Percentiles rank a stretch among this genome's conserved stretches.
phyloP scores from a whole-genome alignment of 92 coral and sea anemone species.

The Blastomussa wellsi region DNA sequence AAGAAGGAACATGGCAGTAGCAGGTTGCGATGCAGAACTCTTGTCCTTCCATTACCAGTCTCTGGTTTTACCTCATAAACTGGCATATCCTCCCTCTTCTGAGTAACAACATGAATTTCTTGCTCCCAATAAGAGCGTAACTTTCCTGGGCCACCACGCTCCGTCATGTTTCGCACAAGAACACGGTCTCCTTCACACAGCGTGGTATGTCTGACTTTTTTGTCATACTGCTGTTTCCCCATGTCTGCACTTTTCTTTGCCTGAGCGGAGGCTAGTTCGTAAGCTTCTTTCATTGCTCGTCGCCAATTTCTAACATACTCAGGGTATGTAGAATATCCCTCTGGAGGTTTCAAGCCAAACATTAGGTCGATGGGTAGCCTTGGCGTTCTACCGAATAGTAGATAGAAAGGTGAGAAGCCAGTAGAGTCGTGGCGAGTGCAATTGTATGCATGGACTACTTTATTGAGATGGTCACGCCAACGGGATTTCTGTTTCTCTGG shows the following conservation, averaged over 20 bases:
- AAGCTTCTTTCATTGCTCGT: constrained; percentile 69
- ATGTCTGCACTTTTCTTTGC: too few species aligned
- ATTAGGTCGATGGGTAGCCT: too few species aligned
- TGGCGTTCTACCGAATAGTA: constrained; percentile 53
- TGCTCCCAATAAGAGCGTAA: constrained; percentile 63
- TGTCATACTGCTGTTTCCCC: constrained; percentile 51
- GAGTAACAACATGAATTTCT: too few species aligned
- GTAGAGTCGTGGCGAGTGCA: constrained; percentile 69
- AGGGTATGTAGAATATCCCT: constrained; percentile 58
- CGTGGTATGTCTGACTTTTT: constrained; percentile 45
- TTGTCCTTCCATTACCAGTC: too few species aligned
- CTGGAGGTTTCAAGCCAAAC: constrained; percentile 62
- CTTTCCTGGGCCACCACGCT: constrained; percentile 60
- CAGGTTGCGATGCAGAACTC: too few species aligned
- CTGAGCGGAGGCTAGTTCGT: constrained; percentile 44
- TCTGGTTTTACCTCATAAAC: too few species aligned
- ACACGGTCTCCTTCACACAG: constrained; percentile 42
- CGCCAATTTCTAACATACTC: constrained; percentile 69
- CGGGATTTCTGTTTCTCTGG: constrained; percentile 64
- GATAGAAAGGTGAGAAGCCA: constrained; percentile 67
- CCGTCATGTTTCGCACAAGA: constrained; percentile 44
- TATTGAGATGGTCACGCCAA: constrained; percentile 68
- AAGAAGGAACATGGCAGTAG: too few species aligned
- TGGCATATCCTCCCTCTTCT: too few species aligned
- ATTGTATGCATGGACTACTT: constrained; percentile 70